These are phyloP conservation scores for Trematocara nigrifrons DNA, from an alignment of 2,113 vertebrate species.

Conservation along the genomic window DNA sequence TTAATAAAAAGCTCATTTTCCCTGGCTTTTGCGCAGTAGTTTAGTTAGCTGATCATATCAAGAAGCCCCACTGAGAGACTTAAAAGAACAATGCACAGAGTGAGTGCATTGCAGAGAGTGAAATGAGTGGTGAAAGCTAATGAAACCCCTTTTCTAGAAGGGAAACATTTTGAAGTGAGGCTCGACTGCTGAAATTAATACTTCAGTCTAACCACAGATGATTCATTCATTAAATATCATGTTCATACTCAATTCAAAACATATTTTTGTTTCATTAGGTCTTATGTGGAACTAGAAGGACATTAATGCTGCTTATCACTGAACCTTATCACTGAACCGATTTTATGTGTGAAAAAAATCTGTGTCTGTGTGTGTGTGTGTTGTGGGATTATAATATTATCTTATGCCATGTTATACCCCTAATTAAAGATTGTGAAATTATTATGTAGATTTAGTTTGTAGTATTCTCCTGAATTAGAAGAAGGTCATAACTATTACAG, in stretches of 20 bases:
- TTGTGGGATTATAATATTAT: too few relatives aligned
- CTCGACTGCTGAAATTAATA: neutral
- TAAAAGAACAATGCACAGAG: neutral
- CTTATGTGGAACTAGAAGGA: neutral
- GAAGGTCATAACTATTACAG: too few relatives aligned
- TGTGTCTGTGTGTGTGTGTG: rapidly evolving
- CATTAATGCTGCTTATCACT: neutral
- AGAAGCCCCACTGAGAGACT: neutral
- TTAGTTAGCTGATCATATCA: neutral
- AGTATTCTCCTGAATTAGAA: too few relatives aligned
- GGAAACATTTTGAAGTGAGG: neutral
- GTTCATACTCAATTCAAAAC: neutral
- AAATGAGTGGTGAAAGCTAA: neutral
- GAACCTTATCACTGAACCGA: neutral
- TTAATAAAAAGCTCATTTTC: neutral
- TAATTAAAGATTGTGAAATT: too few relatives aligned
- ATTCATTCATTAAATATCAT: neutral
- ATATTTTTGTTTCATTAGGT: neutral
- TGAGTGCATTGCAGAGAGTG: neutral
- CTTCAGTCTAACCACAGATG: neutral
- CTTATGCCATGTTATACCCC: too few relatives aligned
- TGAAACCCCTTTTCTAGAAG: neutral
- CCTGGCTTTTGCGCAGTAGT: neutral
- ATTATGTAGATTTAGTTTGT: too few relatives aligned
- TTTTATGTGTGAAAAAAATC: neutral